Conservation (phyloP, 2,888 invertebrate genomes). For the Hipparchia semele region DNA sequence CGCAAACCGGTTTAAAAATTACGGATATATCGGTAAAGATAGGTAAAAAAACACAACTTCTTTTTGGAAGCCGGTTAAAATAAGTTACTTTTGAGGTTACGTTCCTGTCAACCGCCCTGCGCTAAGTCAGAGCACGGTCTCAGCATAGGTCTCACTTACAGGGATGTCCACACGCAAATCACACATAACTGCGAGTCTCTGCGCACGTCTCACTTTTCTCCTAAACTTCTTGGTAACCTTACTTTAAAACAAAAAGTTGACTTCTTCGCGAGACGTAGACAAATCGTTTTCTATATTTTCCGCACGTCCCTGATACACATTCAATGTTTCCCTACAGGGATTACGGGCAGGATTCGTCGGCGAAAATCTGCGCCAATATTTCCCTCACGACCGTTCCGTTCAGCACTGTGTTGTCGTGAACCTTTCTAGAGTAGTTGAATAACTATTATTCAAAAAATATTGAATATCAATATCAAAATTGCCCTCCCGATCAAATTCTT, state of each 20-base stretch:
- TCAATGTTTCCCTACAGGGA: slow-evolving; percentile 40
- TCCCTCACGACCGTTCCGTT: slow-evolving; percentile 18
- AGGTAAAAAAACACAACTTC: too few relatives aligned
- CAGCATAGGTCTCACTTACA: too few relatives aligned
- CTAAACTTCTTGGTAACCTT: slow-evolving; percentile 2
- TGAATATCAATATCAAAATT: not conserved
- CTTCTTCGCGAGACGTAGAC: slow-evolving; percentile 32
- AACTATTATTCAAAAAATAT: slow-evolving; percentile 12
- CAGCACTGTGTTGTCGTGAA: slow-evolving; percentile 16
- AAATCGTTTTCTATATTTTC: slow-evolving; percentile 45
- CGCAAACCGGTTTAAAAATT: too few relatives aligned
- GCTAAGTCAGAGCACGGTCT: too few relatives aligned
- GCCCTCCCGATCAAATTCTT: not conserved
- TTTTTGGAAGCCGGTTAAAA: too few relatives aligned
- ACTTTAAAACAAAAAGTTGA: slow-evolving; percentile 29
- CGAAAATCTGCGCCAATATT: slow-evolving; percentile 26
- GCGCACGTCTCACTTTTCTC: not conserved
- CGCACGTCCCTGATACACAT: slow-evolving; percentile 41
- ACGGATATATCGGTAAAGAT: too few relatives aligned
- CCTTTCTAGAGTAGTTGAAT: slow-evolving; percentile 13
- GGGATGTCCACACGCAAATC: too few relatives aligned
- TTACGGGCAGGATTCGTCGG: slow-evolving; percentile 27
- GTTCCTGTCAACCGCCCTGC: too few relatives aligned
- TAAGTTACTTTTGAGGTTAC: too few relatives aligned
- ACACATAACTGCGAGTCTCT: not conserved